Conservation (phyloP, 1,140 invertebrate genomes). For the Temnothorax longispinosus region DNA sequence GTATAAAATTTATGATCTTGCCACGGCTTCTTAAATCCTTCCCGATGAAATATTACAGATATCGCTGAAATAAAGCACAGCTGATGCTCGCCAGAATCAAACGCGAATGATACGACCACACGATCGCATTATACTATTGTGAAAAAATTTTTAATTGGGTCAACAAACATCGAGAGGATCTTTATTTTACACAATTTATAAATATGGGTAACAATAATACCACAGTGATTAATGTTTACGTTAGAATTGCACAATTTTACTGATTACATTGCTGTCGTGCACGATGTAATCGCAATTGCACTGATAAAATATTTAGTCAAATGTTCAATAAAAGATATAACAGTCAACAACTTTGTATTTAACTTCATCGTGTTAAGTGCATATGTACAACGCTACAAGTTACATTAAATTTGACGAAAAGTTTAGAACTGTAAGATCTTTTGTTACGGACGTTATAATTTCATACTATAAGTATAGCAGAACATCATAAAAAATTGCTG, state of each 20-base stretch:
- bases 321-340: slow-evolving; percentile 25
- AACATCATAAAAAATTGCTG: neutral
- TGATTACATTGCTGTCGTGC: neutral
- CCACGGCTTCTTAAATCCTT: neutral
- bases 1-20: slow-evolving; percentile 11
- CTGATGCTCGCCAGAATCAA: neutral
- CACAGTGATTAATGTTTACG: neutral
- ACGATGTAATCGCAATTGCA: slow-evolving; percentile 17
- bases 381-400: neutral
- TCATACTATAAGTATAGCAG: neutral
- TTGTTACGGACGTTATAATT: neutral
- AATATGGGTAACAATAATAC: neutral
- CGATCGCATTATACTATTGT: neutral
- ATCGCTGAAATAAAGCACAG: slow-evolving; percentile 1
- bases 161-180: neutral
- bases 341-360: slow-evolving; percentile 1
- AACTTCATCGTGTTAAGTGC: neutral
- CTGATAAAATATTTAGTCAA: slow-evolving; percentile 27
- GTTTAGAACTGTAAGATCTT: neutral
- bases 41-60: neutral
- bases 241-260: slow-evolving; percentile 11
- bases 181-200: neutral
- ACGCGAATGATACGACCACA: neutral
- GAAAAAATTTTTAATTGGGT: neutral
- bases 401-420: neutral